Base-by-base conservation (phyloP, 1,140 invertebrate species). In the Trichomalopsis sarcophagae region DNA sequence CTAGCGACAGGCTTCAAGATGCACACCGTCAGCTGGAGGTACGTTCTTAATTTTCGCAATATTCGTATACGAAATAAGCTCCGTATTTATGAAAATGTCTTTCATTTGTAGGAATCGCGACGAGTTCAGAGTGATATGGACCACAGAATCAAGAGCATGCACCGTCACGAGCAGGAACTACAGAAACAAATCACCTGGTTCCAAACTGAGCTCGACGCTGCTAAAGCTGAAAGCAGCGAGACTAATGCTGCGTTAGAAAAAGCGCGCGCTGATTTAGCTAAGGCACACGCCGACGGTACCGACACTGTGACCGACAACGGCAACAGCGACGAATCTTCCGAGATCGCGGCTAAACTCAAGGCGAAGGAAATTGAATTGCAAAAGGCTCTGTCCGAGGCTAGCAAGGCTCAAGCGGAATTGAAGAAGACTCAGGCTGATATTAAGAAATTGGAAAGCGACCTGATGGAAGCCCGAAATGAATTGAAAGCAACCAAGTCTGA, bases 21-120 rank as follows among this genome's bases (percentile, higher is more conserved):
- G 90, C 94, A 55, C 92, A 92, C 82, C 93, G 94, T 84, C 94
- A 95, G 90, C 92, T 95, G 62, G 95, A 95, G 92, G 95, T 95
- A 84, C 87, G 86, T 84, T 62, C 77, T 17, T 62, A 36, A 36
- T 36, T 36, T 36, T 36, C 33, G 40, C 6, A 10, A 44, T 1
- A 7, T 44, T 44, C 40, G 5, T 10, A 44, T 9, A 10, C 7
- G 10, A 44, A 44, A 6, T 9, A 44, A 9, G 40, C 23, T 23
- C 36, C 55, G 0, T 69, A 55, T 79, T 36, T 21, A 75, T 75
- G 14, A 44, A 75, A 7, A 75, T 66, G 1, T 80, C 69, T 68
- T 79, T 79, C 79, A 36, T 81, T 69, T 89, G 23, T 84, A 95
- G 94, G 95, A 95, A 85, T 93, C 94, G 4, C 94, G 93, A 84